Percentiles rank a stretch among this genome's conserved stretches.
These are phyloP conservation scores for Heliocidaris tuberculata DNA, from an alignment of 35 echinoderm and acorn worm species.

Conservation along the genomic window DNA sequence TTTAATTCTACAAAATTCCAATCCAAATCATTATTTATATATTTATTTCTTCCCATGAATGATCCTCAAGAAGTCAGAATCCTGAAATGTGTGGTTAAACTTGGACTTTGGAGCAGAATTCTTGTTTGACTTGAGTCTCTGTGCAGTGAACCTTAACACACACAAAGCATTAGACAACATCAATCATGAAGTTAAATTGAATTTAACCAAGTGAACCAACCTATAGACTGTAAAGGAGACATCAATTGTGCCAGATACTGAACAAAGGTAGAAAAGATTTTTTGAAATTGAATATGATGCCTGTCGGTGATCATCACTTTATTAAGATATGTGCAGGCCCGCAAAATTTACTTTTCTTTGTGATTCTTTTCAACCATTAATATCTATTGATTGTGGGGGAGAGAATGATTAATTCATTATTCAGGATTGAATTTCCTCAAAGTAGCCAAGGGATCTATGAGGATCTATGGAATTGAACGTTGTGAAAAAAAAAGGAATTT, in stretches of 20 bases:
- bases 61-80: too few relatives aligned
- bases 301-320: background rate
- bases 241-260: background rate
- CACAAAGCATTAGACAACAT: background rate
- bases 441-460: background rate
- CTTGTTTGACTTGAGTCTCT: too few relatives aligned
- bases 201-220: too few relatives aligned
- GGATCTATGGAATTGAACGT: background rate
- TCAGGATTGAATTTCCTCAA: background rate
- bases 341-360: background rate
- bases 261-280: background rate
- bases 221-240: too few relatives aligned
- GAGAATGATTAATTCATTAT: background rate
- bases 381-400: background rate
- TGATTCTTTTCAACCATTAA: background rate
- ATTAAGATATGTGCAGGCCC: background rate
- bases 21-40: too few relatives aligned
- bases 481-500: background rate
- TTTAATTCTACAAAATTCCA: too few relatives aligned
- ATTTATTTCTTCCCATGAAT: too few relatives aligned
- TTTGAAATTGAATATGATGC: background rate
- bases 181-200: background rate
- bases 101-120: too few relatives aligned
- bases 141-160: background rate
- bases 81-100: too few relatives aligned